Evolutionary conservation across 2,113 vertebrate species (phyloP), one percentile per base, ranked within the genome.

Genomic region (Piliocolobus tephrosceles): DNA sequence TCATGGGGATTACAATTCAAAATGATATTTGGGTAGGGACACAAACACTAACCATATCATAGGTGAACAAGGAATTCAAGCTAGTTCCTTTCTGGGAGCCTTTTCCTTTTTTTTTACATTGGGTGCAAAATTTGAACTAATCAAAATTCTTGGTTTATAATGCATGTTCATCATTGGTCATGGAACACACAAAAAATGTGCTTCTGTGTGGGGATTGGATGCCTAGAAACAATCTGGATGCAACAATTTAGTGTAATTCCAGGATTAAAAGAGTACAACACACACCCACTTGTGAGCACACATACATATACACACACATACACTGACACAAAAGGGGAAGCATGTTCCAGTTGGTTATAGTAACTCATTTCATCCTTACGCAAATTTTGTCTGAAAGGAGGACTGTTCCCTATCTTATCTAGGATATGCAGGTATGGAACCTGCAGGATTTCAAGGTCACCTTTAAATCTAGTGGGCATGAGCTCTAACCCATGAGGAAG

Each of bases 141-240:
- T 20, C 16, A 73, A 58, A 96, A 91, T 88, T 30, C n/a, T 91
- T 66, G 6, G 22, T 78, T 92, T 75, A 82, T 66, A 95, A 82
- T 78, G 25, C 20, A 50, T 22, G 35, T 30, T 47, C 8, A 45
- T 57, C 80, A 22, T 45, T 47, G 91, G 78, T 68, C 17, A 10
- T 14, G 23, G 27, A 38, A 70, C 38, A 88, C 38, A 35, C 57
- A 55, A 89, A 58, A 94, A 79, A 83, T 61, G 8, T 35, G 76
- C 40, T 76, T 91, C 8, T 85, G 8, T 85, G 27, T 61, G 85
- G 57, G 16, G 13, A 78, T 0, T 57, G 38, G 68, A 78, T 82
- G 16, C 32, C 73, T n/a, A 43, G 83, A 79, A 47, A 61, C 8
- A 11, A 78, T 47, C 83, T 88, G 32, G 68, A 87, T 87, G 94